Percentiles rank a stretch among this genome's conserved stretches.
Conservation (phyloP, 2,113 vertebrate genomes). For the Miniopterus natalensis region DNA sequence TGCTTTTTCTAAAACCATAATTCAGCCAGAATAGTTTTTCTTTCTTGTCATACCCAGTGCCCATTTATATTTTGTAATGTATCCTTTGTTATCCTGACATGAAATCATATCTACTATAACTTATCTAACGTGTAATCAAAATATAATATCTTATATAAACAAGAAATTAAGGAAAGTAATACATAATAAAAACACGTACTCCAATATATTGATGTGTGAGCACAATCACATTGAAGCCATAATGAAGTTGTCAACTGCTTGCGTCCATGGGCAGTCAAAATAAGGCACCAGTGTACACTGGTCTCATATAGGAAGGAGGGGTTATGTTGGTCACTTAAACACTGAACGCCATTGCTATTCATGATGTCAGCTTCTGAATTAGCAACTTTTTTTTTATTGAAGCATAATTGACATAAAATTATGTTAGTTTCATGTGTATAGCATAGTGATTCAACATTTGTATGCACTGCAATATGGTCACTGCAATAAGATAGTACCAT, state of each 20-base stretch:
- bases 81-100: neutral
- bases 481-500: neutral
- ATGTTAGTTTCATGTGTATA: neutral
- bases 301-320: too few relatives aligned
- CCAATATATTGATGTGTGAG: neutral
- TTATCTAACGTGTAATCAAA: neutral
- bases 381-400: neutral
- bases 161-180: neutral
- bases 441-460: neutral
- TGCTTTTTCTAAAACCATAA: neutral
- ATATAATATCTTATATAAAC: neutral
- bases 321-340: neutral
- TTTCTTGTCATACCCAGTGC: neutral
- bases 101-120: neutral
- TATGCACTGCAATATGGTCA: neutral
- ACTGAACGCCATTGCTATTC: neutral
- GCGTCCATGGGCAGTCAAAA: accelerated
- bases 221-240: neutral
- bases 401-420: neutral
- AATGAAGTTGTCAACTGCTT: neutral
- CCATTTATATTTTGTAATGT: neutral
- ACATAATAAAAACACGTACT: neutral
- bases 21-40: neutral
- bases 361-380: neutral
- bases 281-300: too few relatives aligned